Evolutionary conservation across 2,888 invertebrate species (phyloP).

Genomic region (Myopa testacea): DNA sequence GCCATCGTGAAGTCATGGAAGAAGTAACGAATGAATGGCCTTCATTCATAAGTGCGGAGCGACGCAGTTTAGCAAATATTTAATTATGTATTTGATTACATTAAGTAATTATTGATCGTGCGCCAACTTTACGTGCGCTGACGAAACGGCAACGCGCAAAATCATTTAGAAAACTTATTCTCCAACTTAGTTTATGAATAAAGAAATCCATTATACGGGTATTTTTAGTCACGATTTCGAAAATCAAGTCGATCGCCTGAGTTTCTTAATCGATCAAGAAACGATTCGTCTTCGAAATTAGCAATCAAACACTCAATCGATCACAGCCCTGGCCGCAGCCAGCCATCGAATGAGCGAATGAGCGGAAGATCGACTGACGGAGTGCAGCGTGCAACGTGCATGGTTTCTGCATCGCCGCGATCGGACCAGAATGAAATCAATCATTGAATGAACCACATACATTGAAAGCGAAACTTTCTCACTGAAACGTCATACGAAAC

Average conservation of each 20-base stretch:
- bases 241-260: not conserved
- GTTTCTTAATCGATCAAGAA: not conserved
- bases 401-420: not conserved
- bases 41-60: constrained; percentile 16
- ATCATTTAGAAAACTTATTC: constrained; percentile 23
- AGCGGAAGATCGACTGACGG: not conserved
- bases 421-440: constrained; percentile 17
- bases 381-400: not conserved
- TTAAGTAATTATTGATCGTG: constrained; percentile 38
- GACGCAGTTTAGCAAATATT: constrained; percentile 32
- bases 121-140: constrained; percentile 34
- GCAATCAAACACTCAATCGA: constrained; percentile 21
- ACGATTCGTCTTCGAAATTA: constrained; percentile 30
- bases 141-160: constrained; percentile 7
- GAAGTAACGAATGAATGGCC: constrained; percentile 31
- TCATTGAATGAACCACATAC: constrained; percentile 23
- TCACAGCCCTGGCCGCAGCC: not conserved
- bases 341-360: not conserved
- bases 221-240: constrained; percentile 35
- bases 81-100: constrained; percentile 39
- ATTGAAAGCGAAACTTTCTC: constrained; percentile 11
- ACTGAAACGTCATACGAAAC: no score
- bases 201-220: constrained; percentile 25
- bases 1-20: not conserved
- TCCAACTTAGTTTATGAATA: not conserved